Evolutionary conservation across 2,113 vertebrate species (phyloP), one percentile per base, ranked within the genome.

Genomic region (Myocastor coypus): DNA sequence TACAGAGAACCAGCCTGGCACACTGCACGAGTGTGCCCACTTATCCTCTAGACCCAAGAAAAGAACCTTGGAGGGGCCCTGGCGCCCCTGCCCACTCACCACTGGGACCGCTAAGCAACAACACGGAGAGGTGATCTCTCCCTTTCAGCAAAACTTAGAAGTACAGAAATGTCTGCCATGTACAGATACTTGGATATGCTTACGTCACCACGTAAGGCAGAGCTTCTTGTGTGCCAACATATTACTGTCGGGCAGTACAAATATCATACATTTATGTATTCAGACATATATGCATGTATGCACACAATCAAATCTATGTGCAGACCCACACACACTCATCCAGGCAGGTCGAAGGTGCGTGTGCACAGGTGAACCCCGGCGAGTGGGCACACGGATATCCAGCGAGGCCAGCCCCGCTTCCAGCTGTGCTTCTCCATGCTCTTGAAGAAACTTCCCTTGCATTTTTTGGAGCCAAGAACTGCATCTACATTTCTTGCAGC

Each of bases 11-110:
- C 4, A 1, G 11, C 32, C 57, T 20, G 17, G 24, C 8, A 7
- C 24, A 37, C 8, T 63, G 1, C 57, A 68, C 10, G 1, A 0
- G 4, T 1, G 34, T 12, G 1, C 2, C 16, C 9, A 84, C 37
- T 14, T 3, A 19, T 2, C 12, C 37, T 63, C 55, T 68, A 16
- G 69, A 32, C 40, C 34, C 42, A 42, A 73, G 37, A 34, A 52
- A 28, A n/a, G 40, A 63, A 16, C 22, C 19, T 19, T 16, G 52
- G 30, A 14, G 32, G 8, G 28, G 12, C 24, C 28, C 26, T 32
- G 26, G 42, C 30, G 26, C 42, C 9, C 7, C 32, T 84, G 5
- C 73, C 28, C 37, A 13, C 68, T 80, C 64, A n/a, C n/a, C 37
- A 24, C 2, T 7, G 63, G 40, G 57, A 63, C 1, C 63, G 34